These are phyloP conservation scores for Yponomeuta malinellus DNA, from an alignment of 2,888 invertebrate species.

Conservation along the genomic window DNA sequence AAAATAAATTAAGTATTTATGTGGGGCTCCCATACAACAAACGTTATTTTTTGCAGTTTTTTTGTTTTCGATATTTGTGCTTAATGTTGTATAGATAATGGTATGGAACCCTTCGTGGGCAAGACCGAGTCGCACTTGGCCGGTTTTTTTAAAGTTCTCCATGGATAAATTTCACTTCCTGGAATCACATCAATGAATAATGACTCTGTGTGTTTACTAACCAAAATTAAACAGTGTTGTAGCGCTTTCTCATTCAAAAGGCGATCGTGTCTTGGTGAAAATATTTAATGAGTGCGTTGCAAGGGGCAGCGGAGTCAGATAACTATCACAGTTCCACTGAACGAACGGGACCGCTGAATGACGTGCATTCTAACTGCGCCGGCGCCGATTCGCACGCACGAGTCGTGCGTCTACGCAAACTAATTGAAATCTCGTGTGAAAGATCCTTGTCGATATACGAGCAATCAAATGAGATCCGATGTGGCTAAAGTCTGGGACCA, in stretches of 20 bases:
- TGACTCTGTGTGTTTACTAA: neutral
- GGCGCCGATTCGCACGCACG: neutral
- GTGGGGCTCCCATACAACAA: no score
- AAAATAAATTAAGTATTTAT: no score
- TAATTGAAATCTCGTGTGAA: conserved; percentile 12
- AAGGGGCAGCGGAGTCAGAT: neutral
- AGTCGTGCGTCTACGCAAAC: conserved; percentile 5
- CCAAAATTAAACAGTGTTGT: no score
- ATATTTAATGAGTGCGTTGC: conserved; percentile 25
- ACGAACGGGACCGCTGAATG: conserved; percentile 29
- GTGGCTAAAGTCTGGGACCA: neutral
- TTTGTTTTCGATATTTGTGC: no score
- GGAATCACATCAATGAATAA: neutral
- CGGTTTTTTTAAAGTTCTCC: no score
- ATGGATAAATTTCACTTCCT: neutral
- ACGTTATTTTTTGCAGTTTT: no score
- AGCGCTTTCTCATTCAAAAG: neutral
- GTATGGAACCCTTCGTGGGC: no score
- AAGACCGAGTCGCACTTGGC: no score
- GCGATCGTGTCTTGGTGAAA: conserved; percentile 16
- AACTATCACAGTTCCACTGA: conserved; percentile 35
- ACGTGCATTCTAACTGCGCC: conserved; percentile 25
- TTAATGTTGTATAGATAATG: no score
- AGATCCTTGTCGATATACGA: neutral
- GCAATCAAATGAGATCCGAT: neutral